phyloP scores from a whole-genome alignment of 2,888 invertebrate genomes.

The Caenorhabditis uteleia region DNA sequence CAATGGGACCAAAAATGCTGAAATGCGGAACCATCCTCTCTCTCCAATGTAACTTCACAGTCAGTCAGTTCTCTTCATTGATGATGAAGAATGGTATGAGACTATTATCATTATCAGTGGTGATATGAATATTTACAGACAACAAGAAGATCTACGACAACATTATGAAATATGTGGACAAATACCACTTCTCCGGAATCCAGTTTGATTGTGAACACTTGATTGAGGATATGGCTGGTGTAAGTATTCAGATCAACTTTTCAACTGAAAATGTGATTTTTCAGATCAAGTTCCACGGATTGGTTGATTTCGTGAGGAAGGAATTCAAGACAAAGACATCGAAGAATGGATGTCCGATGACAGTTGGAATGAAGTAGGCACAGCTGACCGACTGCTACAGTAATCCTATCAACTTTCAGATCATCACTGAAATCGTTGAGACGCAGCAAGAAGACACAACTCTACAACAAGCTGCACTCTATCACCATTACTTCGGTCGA shows the following conservation, averaged over 20 bases:
- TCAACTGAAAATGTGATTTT: conserved; percentile 2
- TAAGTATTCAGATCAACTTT: conserved; percentile 1
- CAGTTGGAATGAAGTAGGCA: not conserved
- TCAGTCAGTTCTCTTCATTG: conserved; percentile 11
- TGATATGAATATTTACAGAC: no score
- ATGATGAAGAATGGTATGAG: conserved; percentile 9
- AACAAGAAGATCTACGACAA: no score
- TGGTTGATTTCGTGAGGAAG: conserved; percentile 9
- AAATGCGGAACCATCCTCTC: conserved; percentile 32
- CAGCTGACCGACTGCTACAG: not conserved
- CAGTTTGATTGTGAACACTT: conserved; percentile 32
- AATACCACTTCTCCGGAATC: conserved; percentile 32
- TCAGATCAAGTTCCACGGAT: conserved; percentile 30
- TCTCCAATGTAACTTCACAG: conserved; percentile 13
- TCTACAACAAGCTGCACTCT: conserved; percentile 25
- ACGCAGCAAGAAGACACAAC: conserved; percentile 12
- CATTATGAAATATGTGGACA: conserved; percentile 13
- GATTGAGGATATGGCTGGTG: conserved; percentile 27
- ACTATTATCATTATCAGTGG: no score
- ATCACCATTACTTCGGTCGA: conserved; percentile 14
- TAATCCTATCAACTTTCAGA: not conserved
- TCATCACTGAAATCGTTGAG: conserved; percentile 6
- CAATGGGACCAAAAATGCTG: conserved; percentile 27
- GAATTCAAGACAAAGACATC: not conserved
- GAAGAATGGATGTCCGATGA: conserved; percentile 1